Conservation (phyloP, 2,888 invertebrate species). For the Drosophila falleni region DNA sequence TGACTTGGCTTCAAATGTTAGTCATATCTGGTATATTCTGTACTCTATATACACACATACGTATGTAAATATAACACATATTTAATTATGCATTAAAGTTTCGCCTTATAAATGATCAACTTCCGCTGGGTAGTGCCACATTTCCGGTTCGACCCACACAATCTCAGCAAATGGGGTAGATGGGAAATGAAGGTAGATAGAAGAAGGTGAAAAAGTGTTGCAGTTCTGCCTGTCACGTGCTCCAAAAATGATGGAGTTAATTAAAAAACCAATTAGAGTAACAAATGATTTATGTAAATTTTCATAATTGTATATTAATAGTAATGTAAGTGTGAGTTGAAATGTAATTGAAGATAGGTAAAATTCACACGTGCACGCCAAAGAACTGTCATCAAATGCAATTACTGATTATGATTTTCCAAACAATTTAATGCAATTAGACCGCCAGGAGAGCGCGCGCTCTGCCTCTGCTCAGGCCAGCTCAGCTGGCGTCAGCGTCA, state of each 20-base stretch:
- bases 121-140: conserved; percentile 56
- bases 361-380: conserved; percentile 42
- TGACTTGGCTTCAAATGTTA: not conserved
- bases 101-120: conserved; percentile 65
- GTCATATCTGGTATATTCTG: conserved; percentile 1
- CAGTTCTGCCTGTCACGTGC: conserved; percentile 22
- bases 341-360: conserved; percentile 34
- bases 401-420: conserved; percentile 83
- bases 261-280: conserved; percentile 45
- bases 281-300: conserved; percentile 49
- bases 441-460: conserved; percentile 54
- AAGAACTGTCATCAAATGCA: conserved; percentile 74
- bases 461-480: conserved; percentile 6
- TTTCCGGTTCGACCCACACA: conserved; percentile 38
- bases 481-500: conserved; percentile 35
- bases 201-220: conserved; percentile 7
- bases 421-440: conserved; percentile 83
- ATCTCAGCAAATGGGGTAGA: conserved; percentile 17
- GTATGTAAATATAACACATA: conserved; percentile 7
- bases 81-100: conserved; percentile 54
- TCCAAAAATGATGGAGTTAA: conserved; percentile 1
- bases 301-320: not conserved
- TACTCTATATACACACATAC: not conserved
- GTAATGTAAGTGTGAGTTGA: not conserved
- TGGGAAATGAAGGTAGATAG: not conserved